phyloP scores from a whole-genome alignment of 1,140 invertebrate genomes.

The Trinorchestia longiramus region DNA sequence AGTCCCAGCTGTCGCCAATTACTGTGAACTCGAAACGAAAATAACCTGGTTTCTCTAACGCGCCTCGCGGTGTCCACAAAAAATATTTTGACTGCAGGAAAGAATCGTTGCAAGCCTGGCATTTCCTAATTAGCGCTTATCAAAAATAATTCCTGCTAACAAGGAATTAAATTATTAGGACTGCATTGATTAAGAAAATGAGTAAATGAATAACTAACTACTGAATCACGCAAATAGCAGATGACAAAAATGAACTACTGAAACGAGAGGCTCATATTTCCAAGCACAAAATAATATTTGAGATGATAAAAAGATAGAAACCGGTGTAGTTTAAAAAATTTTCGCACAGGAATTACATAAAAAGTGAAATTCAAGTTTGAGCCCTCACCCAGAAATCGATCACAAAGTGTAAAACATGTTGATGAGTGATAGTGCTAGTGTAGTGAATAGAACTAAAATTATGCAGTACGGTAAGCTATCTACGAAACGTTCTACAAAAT shows the following conservation, averaged over 20 bases:
- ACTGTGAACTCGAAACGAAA: not conserved
- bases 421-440: no score
- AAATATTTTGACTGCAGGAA: not conserved
- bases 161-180: not conserved
- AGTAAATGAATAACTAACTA: not conserved
- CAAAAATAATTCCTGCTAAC: not conserved
- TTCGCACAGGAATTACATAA: not conserved
- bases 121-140: not conserved
- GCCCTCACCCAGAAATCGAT: not conserved
- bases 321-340: not conserved
- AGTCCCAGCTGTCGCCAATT: conserved; percentile 7
- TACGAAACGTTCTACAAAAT: no score
- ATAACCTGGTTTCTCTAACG: not conserved
- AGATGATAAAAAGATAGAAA: not conserved
- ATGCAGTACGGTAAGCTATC: no score
- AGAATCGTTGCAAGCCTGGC: not conserved
- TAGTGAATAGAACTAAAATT: no score
- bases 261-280: not conserved
- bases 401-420: no score
- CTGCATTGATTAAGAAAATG: not conserved
- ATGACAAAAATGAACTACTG: not conserved
- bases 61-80: not conserved
- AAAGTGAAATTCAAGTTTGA: not conserved
- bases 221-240: not conserved
- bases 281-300: not conserved